Base-by-base conservation (phyloP, 2,888 invertebrate genomes). In the Colostygia pectinataria region DNA sequence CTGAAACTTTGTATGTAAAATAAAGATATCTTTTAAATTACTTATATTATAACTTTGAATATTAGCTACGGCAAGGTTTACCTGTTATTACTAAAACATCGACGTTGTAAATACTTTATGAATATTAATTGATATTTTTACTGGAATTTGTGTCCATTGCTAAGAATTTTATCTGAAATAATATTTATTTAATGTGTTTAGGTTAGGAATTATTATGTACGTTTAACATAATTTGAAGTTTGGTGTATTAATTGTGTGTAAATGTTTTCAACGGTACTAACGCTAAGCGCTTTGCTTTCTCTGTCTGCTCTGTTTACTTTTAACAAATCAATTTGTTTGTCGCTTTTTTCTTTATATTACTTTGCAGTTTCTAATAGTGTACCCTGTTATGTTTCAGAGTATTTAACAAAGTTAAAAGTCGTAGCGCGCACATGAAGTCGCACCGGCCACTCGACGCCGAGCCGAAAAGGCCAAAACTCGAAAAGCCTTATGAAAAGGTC, bases 361-460 rank as follows among this genome's bases (percentile, higher is more conserved):
- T 72, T 88, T 87, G 83, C 86, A 59, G 53, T 77, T 80, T 80
- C 72, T 87, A 83, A 89, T 83, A 74, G 70, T 83, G 70, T 80
- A 78, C 79, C 84, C 83, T 86, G 71, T 90, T 87, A 84, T 85
- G 86, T 92, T 92, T 68, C 94, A 98, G 98, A 93, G 95, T 98
- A 87, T 98, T 98, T 93, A 95, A 94, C 92, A 98, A 98, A 93
- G 97, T 98, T 80, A 98, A 98, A 93, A 99, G 98, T 92, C 95
- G 99, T 90, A 99, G 98, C 91, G 99, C 99, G 63, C 99, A 99
- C 91, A 99, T 99, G 99, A 99, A 99, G 92, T 98, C 98, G 66
- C 99, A 99, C 92, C 95, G 97, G 80, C 95, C 96, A 71, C 95
- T 95, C 82, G 97, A 97, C 91, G 93, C 94, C 84, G 96, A 95